These are phyloP conservation scores for Gryllus longicercus DNA, from an alignment of 2,888 invertebrate genomes.

Conservation along the genomic window DNA sequence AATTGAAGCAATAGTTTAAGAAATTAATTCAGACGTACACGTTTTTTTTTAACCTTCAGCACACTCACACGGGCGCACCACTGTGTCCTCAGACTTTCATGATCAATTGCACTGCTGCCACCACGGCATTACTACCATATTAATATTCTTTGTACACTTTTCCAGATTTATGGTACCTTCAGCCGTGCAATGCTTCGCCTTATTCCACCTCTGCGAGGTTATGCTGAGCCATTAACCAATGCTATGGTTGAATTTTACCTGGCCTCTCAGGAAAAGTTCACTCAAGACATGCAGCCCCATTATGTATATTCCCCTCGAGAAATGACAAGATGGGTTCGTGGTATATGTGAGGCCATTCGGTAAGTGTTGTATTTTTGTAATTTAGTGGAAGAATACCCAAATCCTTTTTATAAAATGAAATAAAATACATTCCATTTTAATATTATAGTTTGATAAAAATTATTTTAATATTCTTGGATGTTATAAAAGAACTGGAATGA, in stretches of 20 bases:
- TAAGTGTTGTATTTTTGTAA: constrained; percentile 39
- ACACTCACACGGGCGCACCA: too few species aligned
- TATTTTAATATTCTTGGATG: too few species aligned
- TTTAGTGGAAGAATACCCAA: neutral
- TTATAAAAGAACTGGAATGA: too few species aligned
- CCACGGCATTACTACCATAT: too few species aligned
- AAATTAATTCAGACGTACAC: too few species aligned
- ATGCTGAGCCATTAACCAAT: constrained; percentile 93
- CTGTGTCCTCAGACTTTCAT: too few species aligned
- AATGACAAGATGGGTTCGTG: constrained; percentile 99
- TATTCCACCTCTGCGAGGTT: constrained; percentile 85
- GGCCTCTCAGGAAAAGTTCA: constrained; percentile 94
- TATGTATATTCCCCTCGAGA: constrained; percentile 99
- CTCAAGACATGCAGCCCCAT: constrained; percentile 99
- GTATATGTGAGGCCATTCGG: constrained; percentile 96
- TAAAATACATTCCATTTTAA: constrained; percentile 25
- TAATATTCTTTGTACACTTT: too few species aligned
- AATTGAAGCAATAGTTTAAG: too few species aligned
- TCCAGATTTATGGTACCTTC: constrained; percentile 95
- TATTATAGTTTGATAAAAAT: too few species aligned
- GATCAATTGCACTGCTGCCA: too few species aligned
- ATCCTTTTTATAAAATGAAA: constrained; percentile 18
- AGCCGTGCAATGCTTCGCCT: constrained; percentile 96
- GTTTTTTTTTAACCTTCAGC: too few species aligned
- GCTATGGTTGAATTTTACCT: constrained; percentile 99